These are phyloP conservation scores for Stictocephala bisonia DNA, from an alignment of 2,888 invertebrate genomes.

Conservation along the genomic window DNA sequence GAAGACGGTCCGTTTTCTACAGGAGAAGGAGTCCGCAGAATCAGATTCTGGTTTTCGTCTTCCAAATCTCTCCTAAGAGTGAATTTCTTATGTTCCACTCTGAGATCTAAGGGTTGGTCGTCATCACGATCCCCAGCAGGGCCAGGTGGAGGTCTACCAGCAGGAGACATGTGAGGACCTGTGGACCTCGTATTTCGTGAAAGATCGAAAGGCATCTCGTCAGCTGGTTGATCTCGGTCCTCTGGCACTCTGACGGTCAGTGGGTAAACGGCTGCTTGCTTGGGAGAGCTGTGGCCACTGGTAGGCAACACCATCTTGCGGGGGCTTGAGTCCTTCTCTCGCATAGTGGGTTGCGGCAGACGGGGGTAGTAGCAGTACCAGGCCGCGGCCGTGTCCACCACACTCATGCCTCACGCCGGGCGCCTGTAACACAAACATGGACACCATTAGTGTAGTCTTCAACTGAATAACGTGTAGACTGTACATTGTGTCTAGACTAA, in stretches of 20 bases:
- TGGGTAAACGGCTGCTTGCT: constrained; percentile 80
- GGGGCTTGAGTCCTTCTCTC: constrained; percentile 93
- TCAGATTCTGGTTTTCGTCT: constrained; percentile 89
- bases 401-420: constrained; percentile 69
- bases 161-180: constrained; percentile 60
- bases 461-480: not conserved
- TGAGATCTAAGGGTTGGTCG: constrained; percentile 88
- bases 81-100: constrained; percentile 84
- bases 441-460: not conserved
- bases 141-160: constrained; percentile 66
- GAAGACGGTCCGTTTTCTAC: constrained; percentile 49
- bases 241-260: constrained; percentile 71
- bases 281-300: constrained; percentile 74
- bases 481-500: not conserved
- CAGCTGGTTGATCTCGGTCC: constrained; percentile 56
- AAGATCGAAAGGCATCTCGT: constrained; percentile 77
- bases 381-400: constrained; percentile 75
- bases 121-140: constrained; percentile 63
- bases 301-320: constrained; percentile 79
- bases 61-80: constrained; percentile 71
- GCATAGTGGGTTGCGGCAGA: constrained; percentile 73
- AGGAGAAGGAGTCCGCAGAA: constrained; percentile 64
- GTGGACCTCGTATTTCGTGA: constrained; percentile 64
- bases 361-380: constrained; percentile 67
- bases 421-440: constrained; percentile 22